Percentiles rank a stretch among this genome's conserved stretches.
Evolutionary conservation across 2,797 vertebrate species (phyloP).

Genomic region (Steatocranus sp.): DNA sequence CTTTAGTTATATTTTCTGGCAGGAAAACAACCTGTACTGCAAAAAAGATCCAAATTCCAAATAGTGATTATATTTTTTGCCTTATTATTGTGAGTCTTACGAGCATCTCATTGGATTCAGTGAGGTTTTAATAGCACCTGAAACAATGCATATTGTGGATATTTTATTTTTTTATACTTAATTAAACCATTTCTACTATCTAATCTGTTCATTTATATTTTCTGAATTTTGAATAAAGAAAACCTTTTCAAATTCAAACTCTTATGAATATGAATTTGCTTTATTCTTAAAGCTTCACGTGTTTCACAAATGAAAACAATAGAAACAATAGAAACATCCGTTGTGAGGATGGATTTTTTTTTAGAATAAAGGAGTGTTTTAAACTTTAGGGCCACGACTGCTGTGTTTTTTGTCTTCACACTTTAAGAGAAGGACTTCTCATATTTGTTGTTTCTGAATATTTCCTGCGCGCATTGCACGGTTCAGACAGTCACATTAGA

Average conservation of each 20-base stretch:
- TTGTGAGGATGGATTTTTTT: not conserved
- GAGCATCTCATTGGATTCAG: not conserved
- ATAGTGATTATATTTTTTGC: not conserved
- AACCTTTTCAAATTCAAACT: not conserved
- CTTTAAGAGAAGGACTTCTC: not conserved
- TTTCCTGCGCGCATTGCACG: not conserved
- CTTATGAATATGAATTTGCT: not conserved
- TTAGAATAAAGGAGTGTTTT: not conserved
- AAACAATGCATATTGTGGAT: not conserved
- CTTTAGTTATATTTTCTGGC: not conserved
- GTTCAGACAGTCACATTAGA: constrained; percentile 8
- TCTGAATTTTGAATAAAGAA: not conserved
- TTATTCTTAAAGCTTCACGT: not conserved
- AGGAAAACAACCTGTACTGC: not conserved
- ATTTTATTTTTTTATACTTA: not conserved
- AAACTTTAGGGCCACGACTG: not conserved
- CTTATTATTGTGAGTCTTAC: not conserved
- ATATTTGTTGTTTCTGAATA: not conserved
- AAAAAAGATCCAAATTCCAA: not conserved
- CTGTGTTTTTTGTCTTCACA: not conserved
- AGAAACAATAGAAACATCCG: not conserved
- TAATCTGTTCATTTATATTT: not conserved
- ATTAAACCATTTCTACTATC: not conserved
- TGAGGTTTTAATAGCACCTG: not conserved
- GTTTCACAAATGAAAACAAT: not conserved